Base-by-base conservation (phyloP, 2,797 vertebrate genomes). In the Limosa lapponica region DNA sequence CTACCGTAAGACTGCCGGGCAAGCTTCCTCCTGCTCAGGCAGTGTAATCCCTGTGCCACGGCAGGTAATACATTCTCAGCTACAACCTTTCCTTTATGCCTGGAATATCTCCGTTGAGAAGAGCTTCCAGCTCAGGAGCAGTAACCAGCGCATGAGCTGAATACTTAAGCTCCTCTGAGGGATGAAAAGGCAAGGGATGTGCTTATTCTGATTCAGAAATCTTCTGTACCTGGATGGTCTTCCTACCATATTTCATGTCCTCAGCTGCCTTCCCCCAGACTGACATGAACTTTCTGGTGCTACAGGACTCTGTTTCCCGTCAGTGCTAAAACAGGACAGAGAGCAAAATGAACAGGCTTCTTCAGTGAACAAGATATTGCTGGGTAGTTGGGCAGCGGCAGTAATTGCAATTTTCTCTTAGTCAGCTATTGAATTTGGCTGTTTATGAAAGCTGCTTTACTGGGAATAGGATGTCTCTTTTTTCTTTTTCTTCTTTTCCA, bases 1-100 rank as follows among this genome's bases (percentile, higher is more conserved):
- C 1, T 27, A 18, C 19, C 0, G 0, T 48, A 20, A 79, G 44
- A 43, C 77, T 79, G 41, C 25, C 0, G 0, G 32, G 36, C 41
- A 59, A 48, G 32, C 6, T 49, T 88, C 73, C 86, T 90, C 55
- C 80, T 71, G 75, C 6, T 34, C 16, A 46, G 83, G 32, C 28
- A 57, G 18, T 55, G 83, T 81, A 89, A 90, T 88, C 70, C 70
- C 58, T n/a, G 44, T 59, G 49, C 59, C 73, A 71, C 3, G 4
- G 48, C 82, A 92, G 66, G 70, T 89, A 87, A 57, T 49, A 75
- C 34, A 46, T 79, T 58, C 82, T 82, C 5, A 1, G 11, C 74
- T 67, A 80, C 73, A 92, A 88, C 82, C 23, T 89, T 79, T 82
- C 80, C 64, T 82, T 87, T 65, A n/a, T 66, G 13, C 39, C 80